Evolutionary conservation across 2,797 vertebrate species (phyloP).

Genomic region (Typhlichthys subterraneus): DNA sequence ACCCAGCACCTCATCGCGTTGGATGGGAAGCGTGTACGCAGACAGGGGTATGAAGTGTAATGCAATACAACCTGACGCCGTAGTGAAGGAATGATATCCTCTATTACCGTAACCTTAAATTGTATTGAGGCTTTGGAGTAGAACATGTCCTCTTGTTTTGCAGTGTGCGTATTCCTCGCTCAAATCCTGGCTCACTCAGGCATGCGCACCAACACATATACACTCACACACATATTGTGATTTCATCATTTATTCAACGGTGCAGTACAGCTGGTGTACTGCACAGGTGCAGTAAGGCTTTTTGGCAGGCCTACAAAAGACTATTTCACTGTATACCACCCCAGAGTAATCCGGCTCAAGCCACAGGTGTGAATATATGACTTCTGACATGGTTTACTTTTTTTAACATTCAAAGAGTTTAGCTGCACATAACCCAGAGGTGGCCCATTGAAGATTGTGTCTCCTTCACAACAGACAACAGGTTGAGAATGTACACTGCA

Average conservation of each 20-base stretch:
- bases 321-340: neutral
- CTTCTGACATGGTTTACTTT: conserved; percentile 5
- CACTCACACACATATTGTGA: neutral
- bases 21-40: conserved; percentile 30
- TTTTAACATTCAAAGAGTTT: conserved; percentile 7
- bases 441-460: neutral
- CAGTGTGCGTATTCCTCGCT: neutral
- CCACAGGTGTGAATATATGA: conserved; percentile 3
- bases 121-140: neutral
- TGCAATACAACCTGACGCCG: conserved; percentile 8
- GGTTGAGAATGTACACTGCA: neutral
- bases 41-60: conserved; percentile 15
- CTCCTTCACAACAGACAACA: conserved; percentile 5
- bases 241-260: neutral
- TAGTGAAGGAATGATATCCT: conserved; percentile 14
- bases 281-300: neutral
- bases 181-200: neutral
- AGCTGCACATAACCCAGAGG: neutral
- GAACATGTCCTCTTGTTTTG: neutral
- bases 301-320: conserved; percentile 15
- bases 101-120: conserved; percentile 12
- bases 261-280: too few relatives aligned
- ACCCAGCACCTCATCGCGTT: conserved; percentile 31
- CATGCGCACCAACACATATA: neutral
- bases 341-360: neutral